Base-by-base conservation (phyloP, 2,113 vertebrate species). In the Ellobius talpinus region DNA sequence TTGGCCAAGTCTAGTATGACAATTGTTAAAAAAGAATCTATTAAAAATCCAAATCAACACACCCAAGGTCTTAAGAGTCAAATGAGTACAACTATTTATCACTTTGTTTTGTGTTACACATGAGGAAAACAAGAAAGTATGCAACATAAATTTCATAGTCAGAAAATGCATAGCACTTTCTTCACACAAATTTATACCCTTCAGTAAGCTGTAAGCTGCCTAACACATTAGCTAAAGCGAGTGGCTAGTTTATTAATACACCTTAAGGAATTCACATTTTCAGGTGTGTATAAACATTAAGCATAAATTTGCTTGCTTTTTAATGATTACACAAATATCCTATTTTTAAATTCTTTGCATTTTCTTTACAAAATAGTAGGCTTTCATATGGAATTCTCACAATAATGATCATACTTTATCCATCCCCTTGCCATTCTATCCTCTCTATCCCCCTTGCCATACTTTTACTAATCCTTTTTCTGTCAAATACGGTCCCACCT, bases 381-480 rank as follows among this genome's bases (percentile, higher is more conserved):
- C 21, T 70, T 87, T 50, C 21, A 16, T 7, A 26, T 52, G 33
- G 7, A 23, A n/a, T n/a, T 52, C 24, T 24, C 23, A n/a, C 21
- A 9, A 6, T 16, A n/a, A 47, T 52, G 21, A 47, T 87, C 24
- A 47, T 23, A 68, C 23, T 65, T 45, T 68, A 45, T 50, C 11
- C 12, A 36, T 36, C 19, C 0, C 3, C 39, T 45, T 13, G 1
- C 2, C 2, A 33, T 7, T 24, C 26, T 12, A 5, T 5, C 29
- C 17, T 36, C 45, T 5, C 9, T 42, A 3, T 66, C 9, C 3
- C 10, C 5, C 42, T 45, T 47, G 42, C 5, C 14, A 1, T 8
- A 45, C 2, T 86, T 45, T 66, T 11, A 21, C 8, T 45, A 9
- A 33, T 19, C 3, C 13, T 26, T 85, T 42, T 23, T 12, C 21